phyloP scores from a whole-genome alignment of 2,888 invertebrate genomes.

The Acrobasis suavella region DNA sequence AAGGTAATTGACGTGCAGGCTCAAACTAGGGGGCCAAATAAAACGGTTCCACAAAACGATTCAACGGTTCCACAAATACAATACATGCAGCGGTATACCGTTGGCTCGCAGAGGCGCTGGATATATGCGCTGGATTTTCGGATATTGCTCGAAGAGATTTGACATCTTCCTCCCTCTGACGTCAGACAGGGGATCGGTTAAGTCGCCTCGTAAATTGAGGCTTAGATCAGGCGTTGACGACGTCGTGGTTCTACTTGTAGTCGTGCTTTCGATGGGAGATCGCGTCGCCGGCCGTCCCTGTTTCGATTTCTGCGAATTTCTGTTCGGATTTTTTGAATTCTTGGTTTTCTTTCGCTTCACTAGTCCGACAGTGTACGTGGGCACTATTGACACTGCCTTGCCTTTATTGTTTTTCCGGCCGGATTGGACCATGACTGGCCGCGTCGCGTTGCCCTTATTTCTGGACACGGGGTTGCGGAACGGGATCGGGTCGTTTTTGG shows the following conservation, averaged over 20 bases:
- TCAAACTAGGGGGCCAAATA: conserved; percentile 59
- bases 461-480: conserved; percentile 72
- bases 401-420: conserved; percentile 66
- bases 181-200: conserved; percentile 68
- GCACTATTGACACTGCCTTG: conserved; percentile 63
- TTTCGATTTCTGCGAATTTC: conserved; percentile 77
- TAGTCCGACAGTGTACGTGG: conserved; percentile 72
- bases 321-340: conserved; percentile 79
- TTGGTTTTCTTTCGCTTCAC: conserved; percentile 81
- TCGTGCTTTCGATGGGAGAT: conserved; percentile 78
- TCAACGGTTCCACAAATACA: conserved; percentile 55
- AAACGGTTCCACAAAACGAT: conserved; percentile 56
- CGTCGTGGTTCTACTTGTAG: conserved; percentile 60
- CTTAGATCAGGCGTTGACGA: conserved; percentile 65
- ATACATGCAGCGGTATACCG: conserved; percentile 70
- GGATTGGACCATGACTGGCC: conserved; percentile 70
- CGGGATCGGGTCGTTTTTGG: conserved; percentile 84
- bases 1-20: conserved; percentile 68
- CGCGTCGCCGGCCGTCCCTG: conserved; percentile 80
- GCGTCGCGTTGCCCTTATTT: conserved; percentile 68
- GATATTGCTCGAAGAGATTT: conserved; percentile 87
- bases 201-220: conserved; percentile 66
- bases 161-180: conserved; percentile 84
- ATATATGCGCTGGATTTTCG: conserved; percentile 89
- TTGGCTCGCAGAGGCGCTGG: conserved; percentile 83